phyloP scores from a whole-genome alignment of 1,140 invertebrate species.

The Hyphantria cunea region DNA sequence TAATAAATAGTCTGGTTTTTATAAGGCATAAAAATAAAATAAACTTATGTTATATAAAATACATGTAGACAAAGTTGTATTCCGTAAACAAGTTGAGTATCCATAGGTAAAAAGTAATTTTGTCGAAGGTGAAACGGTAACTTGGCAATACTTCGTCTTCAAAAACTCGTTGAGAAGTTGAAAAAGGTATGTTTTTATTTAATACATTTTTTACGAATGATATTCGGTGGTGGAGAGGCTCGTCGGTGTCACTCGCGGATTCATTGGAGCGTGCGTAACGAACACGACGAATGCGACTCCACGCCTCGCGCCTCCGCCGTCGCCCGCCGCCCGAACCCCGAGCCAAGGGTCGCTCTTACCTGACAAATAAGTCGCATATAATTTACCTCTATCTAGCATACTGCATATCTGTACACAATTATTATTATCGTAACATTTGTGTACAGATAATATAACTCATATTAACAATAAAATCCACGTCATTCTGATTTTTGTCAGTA shows the following conservation, averaged over 20 bases:
- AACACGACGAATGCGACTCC: constrained; percentile 54
- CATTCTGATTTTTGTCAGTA: no score
- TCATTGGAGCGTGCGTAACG: constrained; percentile 71
- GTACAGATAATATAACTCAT: no score
- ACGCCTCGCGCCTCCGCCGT: constrained; percentile 39
- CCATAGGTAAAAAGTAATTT: constrained; percentile 16
- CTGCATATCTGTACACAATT: not conserved
- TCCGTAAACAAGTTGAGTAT: constrained; percentile 3
- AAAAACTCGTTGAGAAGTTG: constrained; percentile 62
- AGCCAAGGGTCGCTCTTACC: constrained; percentile 49
- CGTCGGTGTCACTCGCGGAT: constrained; percentile 67
- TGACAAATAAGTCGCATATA: constrained; percentile 49
- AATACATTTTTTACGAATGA: constrained; percentile 66
- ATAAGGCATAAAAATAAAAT: constrained; percentile 16
- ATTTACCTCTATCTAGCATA: constrained; percentile 25
- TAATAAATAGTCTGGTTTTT: constrained; percentile 22
- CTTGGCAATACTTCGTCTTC: constrained; percentile 43
- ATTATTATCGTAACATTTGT: not conserved
- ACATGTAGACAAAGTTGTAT: constrained; percentile 5
- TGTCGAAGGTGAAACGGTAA: constrained; percentile 15
- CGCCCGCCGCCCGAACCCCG: constrained; percentile 25
- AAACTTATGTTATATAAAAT: constrained; percentile 2
- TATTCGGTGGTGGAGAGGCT: constrained; percentile 62
- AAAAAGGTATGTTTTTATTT: constrained; percentile 67
- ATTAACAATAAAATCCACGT: no score